Base-by-base conservation (phyloP, 2,797 vertebrate species). In the Pipistrellus pipistrellus region DNA sequence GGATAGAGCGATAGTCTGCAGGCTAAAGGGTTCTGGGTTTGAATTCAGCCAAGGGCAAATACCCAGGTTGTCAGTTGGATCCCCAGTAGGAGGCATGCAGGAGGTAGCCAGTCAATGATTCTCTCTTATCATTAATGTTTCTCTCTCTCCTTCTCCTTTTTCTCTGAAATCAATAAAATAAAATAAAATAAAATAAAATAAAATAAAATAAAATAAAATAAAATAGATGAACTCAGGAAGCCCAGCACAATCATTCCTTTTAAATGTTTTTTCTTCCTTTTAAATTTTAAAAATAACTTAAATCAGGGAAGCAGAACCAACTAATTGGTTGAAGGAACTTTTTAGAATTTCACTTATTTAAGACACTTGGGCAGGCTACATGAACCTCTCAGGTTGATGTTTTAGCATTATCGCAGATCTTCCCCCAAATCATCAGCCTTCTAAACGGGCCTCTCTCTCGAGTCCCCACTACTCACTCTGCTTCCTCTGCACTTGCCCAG, bases 241-340 rank as follows among this genome's bases (percentile, higher is more conserved):
- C 35, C 44, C 10, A 66, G 51, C 12, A 51, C 2, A 62, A 25
- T 73, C 23, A n/a, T 15, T n/a, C 48, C 72, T 92, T 13, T 72
- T 51, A 90, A 76, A 27, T 89, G 53, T 59, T 30, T 59, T 59
- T 59, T 14, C 25, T 15, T 23, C 53, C 76, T 92, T 13, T 72
- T 51, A 88, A 76, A 23, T 91, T 69, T 35, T 38, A 64, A 92
- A 96, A 94, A 69, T 38, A 90, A 78, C 32, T 85, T 69, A 64
- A 83, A 23, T 88, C 27, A 32, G 59, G n/a, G 46, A 77, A 64
- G 1, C 15, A 35, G 30, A 90, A 38, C 25, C 78, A 38, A 86
- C 25, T 18, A 27, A 88, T 66, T 23, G n/a, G 35, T 73, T 84
- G 15, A 76, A 32, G 53, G 6, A 25, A 95, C 51, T 80, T 75